Conservation (phyloP, 2,888 invertebrate species). For the Agrochola lota region DNA sequence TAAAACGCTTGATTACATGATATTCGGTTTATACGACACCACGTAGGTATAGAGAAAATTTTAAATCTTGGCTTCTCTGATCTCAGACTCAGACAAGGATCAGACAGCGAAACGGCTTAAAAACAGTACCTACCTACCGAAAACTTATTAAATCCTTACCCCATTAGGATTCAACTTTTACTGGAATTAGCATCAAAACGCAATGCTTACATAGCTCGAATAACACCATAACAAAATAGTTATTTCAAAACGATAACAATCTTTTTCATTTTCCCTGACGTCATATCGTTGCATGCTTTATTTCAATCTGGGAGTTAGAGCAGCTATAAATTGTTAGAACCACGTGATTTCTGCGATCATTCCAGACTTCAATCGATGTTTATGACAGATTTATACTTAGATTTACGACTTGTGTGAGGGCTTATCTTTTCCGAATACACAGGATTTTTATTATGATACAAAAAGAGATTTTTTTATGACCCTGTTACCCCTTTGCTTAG, state of each 20-base stretch:
- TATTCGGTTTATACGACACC: too few species aligned
- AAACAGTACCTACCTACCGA: background rate
- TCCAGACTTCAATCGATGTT: constrained; percentile 34
- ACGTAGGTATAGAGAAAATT: background rate
- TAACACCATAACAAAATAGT: constrained; percentile 29
- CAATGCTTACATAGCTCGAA: constrained; percentile 14
- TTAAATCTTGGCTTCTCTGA: background rate
- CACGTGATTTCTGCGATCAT: constrained; percentile 38
- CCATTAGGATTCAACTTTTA: background rate
- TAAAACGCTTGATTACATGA: too few species aligned
- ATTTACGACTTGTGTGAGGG: constrained; percentile 19
- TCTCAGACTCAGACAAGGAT: background rate
- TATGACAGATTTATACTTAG: constrained; percentile 49
- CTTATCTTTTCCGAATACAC: constrained; percentile 8
- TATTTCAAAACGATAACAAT: constrained; percentile 42
- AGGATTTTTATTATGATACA: background rate
- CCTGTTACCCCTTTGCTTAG: background rate
- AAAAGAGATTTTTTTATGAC: background rate
- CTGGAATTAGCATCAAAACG: background rate
- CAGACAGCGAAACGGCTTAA: background rate
- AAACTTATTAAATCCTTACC: background rate
- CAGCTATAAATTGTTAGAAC: constrained; percentile 42
- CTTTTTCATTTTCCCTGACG: constrained; percentile 44
- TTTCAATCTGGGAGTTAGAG: constrained; percentile 48
- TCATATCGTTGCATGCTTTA: constrained; percentile 56